Base-by-base conservation (phyloP, 1,140 invertebrate species). In the Anoplolepis gracilipes region DNA sequence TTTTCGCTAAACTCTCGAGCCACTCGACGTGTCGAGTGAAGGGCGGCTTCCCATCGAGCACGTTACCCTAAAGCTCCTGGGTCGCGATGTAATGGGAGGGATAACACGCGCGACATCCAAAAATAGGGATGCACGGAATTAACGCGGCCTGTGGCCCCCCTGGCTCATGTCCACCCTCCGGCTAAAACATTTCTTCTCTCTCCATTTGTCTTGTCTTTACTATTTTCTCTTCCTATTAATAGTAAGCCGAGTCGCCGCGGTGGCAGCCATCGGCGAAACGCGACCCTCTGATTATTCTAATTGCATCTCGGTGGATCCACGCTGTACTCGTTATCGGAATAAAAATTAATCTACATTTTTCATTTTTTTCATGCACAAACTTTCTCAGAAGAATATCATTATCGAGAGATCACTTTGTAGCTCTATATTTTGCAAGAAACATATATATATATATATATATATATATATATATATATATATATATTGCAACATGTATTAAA, bases 201-300 rank as follows among this genome's bases (percentile, higher is more conserved):
- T 87, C 61, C 84, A 88, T 88, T 91, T 88, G 75, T 81, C 88
- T 78, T 67, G 82, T 69, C 82, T 87, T 91, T 70, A 82, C 89
- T 92, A 90, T 90, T 90, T 91, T 92, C 85, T 85, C 85, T 55
- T 16, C 46, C 90, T 92, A 92, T 91, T 91, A 91, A 90, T 92
- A 91, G 88, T 59, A 36, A 53, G 49, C 28, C 55, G 70, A 30
- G 36, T 39, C 53, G 53, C 53, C 46, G 61, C 64, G 59, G 55
- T 10, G 33, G 25, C 30, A n/a, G 30, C 55, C n/a, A 13, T n/a
- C 70, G 46, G 0, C 59, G 46, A 87, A 64, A 67, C 61, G 59
- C 22, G 46, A 22, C 39, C 73, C 70, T 36, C 59, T 36, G 84
- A 82, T 84, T 73, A 86, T 72, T 88, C 62, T 57, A 57, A 75